A percentile compares a stretch with the other conserved stretches of the same genome.
These are phyloP conservation scores for Lordiphosa fenestrarum DNA, from an alignment of 2,888 invertebrate genomes.

Conservation along the genomic window DNA sequence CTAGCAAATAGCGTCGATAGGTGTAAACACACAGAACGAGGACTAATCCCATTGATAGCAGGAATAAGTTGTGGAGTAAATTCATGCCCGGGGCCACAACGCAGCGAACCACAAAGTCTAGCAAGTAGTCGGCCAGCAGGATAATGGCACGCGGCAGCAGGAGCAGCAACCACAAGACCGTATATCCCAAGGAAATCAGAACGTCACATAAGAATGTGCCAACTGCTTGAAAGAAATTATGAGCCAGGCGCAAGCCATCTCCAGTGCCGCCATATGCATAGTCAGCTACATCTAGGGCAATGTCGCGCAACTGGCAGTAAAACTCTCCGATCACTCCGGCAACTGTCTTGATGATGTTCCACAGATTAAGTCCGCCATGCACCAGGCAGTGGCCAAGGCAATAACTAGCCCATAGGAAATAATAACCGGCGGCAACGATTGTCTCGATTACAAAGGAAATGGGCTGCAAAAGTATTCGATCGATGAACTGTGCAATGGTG, in stretches of 20 bases:
- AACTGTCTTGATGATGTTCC: slow-evolving; percentile 9
- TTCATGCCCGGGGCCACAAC: slow-evolving; percentile 21
- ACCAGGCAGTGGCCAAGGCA: slow-evolving; percentile 47
- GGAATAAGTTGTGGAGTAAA: slow-evolving; percentile 42
- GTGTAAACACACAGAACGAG: slow-evolving; percentile 41
- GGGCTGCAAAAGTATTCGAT: slow-evolving; percentile 35
- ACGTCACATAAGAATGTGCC: slow-evolving; percentile 14
- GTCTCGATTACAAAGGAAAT: slow-evolving; percentile 25
- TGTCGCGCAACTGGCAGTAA: slow-evolving; percentile 11
- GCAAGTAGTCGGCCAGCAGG: slow-evolving; percentile 25
- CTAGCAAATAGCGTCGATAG: slow-evolving; percentile 42
- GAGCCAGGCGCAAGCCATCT: slow-evolving; percentile 13
- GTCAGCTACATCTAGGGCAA: slow-evolving; percentile 4
- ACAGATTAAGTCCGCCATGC: slow-evolving; percentile 17
- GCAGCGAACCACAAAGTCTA: slow-evolving; percentile 16
- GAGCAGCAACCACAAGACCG: slow-evolving; percentile 43
- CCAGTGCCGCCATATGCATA: slow-evolving; percentile 37
- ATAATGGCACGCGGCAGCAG: slow-evolving; percentile 41
- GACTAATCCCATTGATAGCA: slow-evolving; percentile 37
- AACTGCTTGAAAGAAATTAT: slow-evolving; percentile 3
- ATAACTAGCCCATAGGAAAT: slow-evolving; percentile 44
- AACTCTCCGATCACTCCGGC: slow-evolving; percentile 1
- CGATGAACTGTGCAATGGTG: slow-evolving; percentile 26
- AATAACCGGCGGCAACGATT: slow-evolving; percentile 26
- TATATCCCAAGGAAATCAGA: slow-evolving; percentile 39